phyloP scores from a whole-genome alignment of 1,140 invertebrate genomes.

The Adoxophyes honmai region DNA sequence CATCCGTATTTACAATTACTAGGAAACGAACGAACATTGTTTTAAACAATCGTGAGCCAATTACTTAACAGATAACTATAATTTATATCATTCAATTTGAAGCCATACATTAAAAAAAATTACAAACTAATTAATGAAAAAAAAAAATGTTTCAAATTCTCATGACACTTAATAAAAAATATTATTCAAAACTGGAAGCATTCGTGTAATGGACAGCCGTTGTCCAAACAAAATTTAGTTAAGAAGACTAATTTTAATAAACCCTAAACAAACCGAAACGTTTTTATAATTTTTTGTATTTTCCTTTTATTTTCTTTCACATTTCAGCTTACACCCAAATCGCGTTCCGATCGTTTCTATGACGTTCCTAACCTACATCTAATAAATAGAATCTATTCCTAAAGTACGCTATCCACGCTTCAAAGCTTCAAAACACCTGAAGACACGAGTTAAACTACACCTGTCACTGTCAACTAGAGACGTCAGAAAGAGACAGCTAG shows the following conservation, averaged over 20 bases:
- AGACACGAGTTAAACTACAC: too few species aligned
- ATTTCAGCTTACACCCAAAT: constrained; percentile 21
- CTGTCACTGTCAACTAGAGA: too few species aligned
- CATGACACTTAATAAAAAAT: constrained; percentile 53
- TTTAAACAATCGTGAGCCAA: constrained; percentile 33
- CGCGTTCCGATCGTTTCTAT: constrained; percentile 32
- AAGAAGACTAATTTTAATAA: constrained; percentile 33
- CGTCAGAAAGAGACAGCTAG: too few species aligned
- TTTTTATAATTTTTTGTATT: constrained; percentile 24
- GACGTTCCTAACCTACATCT: constrained; percentile 37
- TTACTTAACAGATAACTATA: constrained; percentile 30
- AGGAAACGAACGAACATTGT: not conserved
- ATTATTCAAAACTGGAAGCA: constrained; percentile 60
- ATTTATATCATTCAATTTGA: constrained; percentile 20
- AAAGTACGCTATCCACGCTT: not conserved
- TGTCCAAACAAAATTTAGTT: constrained; percentile 35
- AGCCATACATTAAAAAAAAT: constrained; percentile 57
- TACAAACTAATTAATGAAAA: constrained; percentile 66
- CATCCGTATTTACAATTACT: constrained; percentile 43
- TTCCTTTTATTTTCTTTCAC: constrained; percentile 1
- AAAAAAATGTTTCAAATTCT: constrained; percentile 55
- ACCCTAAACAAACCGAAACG: constrained; percentile 38
- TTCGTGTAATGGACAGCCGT: constrained; percentile 50
- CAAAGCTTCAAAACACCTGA: too few species aligned
- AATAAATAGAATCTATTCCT: constrained; percentile 14